Conservation (phyloP, 2,113 vertebrate species). For the Stigmatopora nigra region DNA sequence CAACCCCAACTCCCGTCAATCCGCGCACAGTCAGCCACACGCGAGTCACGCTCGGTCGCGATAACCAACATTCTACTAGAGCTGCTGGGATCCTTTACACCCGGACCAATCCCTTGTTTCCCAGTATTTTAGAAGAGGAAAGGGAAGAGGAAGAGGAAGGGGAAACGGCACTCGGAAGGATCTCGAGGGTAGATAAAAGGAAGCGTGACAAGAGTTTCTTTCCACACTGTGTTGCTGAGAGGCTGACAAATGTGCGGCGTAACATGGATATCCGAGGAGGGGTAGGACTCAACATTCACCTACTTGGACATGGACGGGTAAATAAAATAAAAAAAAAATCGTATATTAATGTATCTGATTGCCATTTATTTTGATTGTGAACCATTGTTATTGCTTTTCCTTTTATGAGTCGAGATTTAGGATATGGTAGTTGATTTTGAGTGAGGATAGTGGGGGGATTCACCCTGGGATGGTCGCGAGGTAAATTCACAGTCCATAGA, state of each 20-base stretch:
- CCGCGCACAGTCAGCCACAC: not conserved
- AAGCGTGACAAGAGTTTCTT: constrained; percentile 1
- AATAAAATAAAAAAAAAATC: too few species aligned
- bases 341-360: not conserved
- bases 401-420: not conserved
- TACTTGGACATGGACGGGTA: constrained; percentile 41
- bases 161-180: not conserved
- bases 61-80: not conserved
- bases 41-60: not conserved
- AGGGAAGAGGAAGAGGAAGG: not conserved
- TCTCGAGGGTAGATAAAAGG: not conserved
- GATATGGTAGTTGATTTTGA: not conserved
- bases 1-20: not conserved
- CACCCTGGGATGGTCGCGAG: not conserved
- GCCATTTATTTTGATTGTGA: not conserved
- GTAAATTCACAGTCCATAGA: not conserved
- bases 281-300: constrained; percentile 20
- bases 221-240: constrained; percentile 10
- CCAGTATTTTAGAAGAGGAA: not conserved
- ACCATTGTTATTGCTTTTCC: not conserved
- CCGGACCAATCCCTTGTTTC: not conserved
- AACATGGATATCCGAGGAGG: constrained; percentile 59
- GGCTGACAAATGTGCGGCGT: constrained; percentile 34
- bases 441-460: not conserved
- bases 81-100: not conserved